phyloP scores from a whole-genome alignment of 1,140 invertebrate genomes.

The Monochamus saltuarius region DNA sequence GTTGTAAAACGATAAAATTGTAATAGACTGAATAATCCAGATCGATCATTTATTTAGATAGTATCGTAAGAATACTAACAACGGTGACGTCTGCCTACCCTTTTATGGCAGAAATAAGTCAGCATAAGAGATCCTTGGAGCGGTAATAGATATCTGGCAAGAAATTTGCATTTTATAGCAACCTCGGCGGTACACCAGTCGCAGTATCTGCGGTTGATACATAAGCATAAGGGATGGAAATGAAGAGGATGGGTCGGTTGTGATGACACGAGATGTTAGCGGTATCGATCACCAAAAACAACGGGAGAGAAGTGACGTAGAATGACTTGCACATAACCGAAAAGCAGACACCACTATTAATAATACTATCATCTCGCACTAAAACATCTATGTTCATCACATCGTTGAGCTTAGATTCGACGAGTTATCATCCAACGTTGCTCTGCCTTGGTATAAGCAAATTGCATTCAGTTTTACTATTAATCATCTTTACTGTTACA shows the following conservation, averaged over 20 bases:
- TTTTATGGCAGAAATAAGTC: no score
- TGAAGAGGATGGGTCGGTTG: slow-evolving; percentile 25
- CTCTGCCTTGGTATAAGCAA: slow-evolving; percentile 1
- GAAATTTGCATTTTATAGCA: slow-evolving; percentile 9
- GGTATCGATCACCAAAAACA: slow-evolving; percentile 48
- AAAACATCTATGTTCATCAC: slow-evolving; percentile 20
- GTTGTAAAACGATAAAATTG: no score
- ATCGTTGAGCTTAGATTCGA: slow-evolving; percentile 16
- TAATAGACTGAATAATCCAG: no score
- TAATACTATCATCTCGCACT: slow-evolving; percentile 29
- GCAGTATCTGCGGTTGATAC: slow-evolving; percentile 8
- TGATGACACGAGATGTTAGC: slow-evolving; percentile 48
- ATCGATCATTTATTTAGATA: no score
- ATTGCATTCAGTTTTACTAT: slow-evolving; percentile 14
- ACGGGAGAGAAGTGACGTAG: slow-evolving; percentile 47
- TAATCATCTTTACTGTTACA: slow-evolving; percentile 16
- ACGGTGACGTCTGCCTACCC: no score
- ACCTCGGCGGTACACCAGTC: slow-evolving; percentile 2
- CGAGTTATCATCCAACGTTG: slow-evolving; percentile 4
- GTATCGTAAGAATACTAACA: no score
- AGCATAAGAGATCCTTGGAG: neutral
- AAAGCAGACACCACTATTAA: slow-evolving; percentile 49
- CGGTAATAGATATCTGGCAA: neutral
- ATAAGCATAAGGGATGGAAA: neutral
- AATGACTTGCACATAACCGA: slow-evolving; percentile 49